phyloP scores from a whole-genome alignment of 1,140 invertebrate species.

The Drosophila sucinea region DNA sequence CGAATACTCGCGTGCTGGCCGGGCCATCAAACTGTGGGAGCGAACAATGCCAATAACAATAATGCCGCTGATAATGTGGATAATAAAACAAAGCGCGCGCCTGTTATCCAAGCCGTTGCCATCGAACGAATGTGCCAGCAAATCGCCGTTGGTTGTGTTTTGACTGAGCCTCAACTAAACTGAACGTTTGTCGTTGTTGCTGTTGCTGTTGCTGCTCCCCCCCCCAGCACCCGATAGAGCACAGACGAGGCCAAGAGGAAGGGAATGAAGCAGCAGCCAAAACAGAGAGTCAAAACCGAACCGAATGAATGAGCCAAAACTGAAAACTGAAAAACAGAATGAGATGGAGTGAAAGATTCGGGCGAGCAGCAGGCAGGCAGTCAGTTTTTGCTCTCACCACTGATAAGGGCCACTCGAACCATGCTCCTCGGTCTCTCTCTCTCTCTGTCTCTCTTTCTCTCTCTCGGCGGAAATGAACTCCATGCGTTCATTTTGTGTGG shows the following conservation, averaged over 20 bases:
- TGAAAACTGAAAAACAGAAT: conserved; percentile 53
- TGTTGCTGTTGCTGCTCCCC: conserved; percentile 28
- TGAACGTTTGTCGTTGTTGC: conserved; percentile 37
- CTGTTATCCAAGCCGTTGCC: conserved; percentile 83
- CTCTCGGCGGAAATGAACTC: conserved; percentile 15
- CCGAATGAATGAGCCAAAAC: conserved; percentile 56
- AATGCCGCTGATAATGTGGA: conserved; percentile 83
- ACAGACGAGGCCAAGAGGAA: not conserved
- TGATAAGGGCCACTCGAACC: conserved; percentile 28
- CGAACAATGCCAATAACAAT: conserved; percentile 80
- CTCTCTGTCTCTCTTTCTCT: conserved; percentile 10
- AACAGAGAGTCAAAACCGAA: conserved; percentile 59
- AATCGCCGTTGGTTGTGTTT: conserved; percentile 82
- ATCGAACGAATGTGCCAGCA: conserved; percentile 82
- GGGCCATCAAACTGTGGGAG: conserved; percentile 32
- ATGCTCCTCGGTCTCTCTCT: conserved; percentile 14
- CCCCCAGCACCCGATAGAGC: conserved; percentile 27
- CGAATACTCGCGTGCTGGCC: conserved; percentile 35
- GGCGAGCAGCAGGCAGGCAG: not conserved
- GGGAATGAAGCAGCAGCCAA: conserved; percentile 60
- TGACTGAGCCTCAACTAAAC: conserved; percentile 73
- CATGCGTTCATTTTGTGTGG: conserved; percentile 21
- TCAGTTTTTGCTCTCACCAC: conserved; percentile 18
- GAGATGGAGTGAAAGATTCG: conserved; percentile 22
- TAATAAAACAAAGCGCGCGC: conserved; percentile 83